phyloP scores from a whole-genome alignment of 2,113 vertebrate species.

The Sceloporus undulatus region DNA sequence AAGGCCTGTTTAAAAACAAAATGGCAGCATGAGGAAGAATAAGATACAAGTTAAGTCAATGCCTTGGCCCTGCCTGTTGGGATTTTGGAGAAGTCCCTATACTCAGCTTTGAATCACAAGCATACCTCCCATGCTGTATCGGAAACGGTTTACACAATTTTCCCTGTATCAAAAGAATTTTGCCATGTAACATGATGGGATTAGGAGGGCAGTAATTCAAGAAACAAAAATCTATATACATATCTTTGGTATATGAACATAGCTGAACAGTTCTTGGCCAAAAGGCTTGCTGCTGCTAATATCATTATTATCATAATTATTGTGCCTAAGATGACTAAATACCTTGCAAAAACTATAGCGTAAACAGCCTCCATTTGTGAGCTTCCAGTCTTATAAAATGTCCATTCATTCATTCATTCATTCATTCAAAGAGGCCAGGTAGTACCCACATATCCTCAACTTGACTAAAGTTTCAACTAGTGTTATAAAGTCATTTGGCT shows the following conservation, averaged over 20 bases:
- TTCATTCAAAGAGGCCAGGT: background rate
- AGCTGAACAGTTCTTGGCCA: background rate
- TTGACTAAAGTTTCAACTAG: background rate
- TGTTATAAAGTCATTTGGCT: constrained; percentile 11
- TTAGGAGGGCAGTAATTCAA: background rate
- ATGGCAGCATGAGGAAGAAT: background rate
- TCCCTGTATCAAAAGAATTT: too few species aligned
- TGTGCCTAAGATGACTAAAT: background rate
- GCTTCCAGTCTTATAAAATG: background rate
- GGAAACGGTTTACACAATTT: background rate
- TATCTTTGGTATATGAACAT: background rate
- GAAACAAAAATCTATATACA: background rate
- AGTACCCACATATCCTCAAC: background rate
- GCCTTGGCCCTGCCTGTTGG: background rate
- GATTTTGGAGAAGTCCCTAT: background rate
- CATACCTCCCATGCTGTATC: background rate
- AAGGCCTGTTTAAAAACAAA: background rate
- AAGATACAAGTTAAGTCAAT: background rate
- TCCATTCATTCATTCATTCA: background rate
- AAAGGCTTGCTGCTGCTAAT: background rate
- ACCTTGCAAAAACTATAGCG: background rate
- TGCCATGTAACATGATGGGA: background rate
- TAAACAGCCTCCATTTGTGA: background rate
- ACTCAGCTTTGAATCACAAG: background rate
- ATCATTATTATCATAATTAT: background rate